These are phyloP conservation scores for Anniella stebbinsi DNA, from an alignment of 2,797 vertebrate genomes.

Conservation along the genomic window DNA sequence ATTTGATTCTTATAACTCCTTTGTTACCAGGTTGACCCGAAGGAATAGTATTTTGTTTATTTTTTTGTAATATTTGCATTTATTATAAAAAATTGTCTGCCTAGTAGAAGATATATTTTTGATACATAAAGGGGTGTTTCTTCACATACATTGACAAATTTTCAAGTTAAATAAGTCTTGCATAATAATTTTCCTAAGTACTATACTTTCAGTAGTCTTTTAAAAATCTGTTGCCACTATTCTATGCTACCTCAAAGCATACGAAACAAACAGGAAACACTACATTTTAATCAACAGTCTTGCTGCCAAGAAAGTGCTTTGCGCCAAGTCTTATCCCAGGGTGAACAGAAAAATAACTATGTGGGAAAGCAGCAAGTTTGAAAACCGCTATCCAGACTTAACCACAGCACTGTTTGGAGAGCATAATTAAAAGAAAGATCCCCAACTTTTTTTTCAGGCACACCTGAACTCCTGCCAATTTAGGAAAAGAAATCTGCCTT, in stretches of 20 bases:
- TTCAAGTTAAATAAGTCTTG: background rate
- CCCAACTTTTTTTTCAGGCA: conserved; percentile 16
- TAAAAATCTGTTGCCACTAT: background rate
- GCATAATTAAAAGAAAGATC: conserved; percentile 49
- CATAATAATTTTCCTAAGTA: background rate
- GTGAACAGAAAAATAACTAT: conserved; percentile 24
- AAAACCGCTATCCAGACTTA: conserved; percentile 57
- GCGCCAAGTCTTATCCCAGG: conserved; percentile 36
- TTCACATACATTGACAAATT: background rate
- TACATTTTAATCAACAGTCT: conserved; percentile 34
- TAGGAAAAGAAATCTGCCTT: conserved; percentile 66
- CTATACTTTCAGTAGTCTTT: background rate
- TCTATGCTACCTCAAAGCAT: conserved; percentile 26
- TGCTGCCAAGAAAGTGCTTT: background rate
- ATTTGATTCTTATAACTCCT: background rate
- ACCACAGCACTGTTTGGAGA: conserved; percentile 30
- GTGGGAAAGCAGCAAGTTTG: conserved; percentile 37
- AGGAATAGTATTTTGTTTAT: background rate
- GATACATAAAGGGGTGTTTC: no score
- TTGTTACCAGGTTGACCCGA: background rate
- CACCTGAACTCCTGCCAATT: conserved; percentile 43
- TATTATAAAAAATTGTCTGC: background rate
- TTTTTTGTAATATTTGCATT: background rate
- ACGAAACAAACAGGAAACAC: background rate
- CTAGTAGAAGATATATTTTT: background rate